A percentile compares a stretch with the other conserved stretches of the same genome.
Evolutionary conservation across 2,888 invertebrate species (phyloP).

Genomic region (Achlya flavicornis): DNA sequence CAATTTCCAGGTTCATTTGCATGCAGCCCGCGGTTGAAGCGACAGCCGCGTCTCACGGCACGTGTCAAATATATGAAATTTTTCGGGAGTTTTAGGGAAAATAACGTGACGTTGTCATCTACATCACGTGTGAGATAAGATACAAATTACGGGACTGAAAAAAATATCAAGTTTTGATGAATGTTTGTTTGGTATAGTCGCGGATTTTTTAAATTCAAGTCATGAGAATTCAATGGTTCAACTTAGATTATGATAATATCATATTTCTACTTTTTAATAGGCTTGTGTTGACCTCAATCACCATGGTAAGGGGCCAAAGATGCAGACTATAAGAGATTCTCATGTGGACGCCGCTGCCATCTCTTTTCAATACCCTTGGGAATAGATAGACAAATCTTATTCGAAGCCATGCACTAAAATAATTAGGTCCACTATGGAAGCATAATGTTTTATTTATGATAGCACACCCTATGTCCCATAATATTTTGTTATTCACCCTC

Average conservation of each 20-base stretch:
- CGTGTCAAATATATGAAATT: slow-evolving; percentile 56
- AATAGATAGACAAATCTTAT: background rate
- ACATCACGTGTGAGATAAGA: slow-evolving; percentile 39
- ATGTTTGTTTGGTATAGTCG: too few relatives aligned
- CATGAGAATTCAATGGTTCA: too few relatives aligned
- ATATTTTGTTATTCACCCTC: slow-evolving; percentile 8
- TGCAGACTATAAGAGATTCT: too few relatives aligned
- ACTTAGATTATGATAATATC: too few relatives aligned
- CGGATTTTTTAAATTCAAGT: too few relatives aligned
- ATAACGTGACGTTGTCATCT: slow-evolving; percentile 44
- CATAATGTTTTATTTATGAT: slow-evolving; percentile 10
- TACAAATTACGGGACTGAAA: background rate
- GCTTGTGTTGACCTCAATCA: too few relatives aligned
- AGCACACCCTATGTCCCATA: background rate
- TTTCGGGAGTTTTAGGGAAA: slow-evolving; percentile 45
- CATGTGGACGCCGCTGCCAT: background rate
- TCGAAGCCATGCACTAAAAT: background rate
- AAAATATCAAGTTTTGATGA: background rate
- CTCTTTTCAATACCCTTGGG: background rate
- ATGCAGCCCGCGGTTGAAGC: slow-evolving; percentile 37
- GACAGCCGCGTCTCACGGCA: slow-evolving; percentile 37
- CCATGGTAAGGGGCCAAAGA: too few relatives aligned
- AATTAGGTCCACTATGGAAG: background rate
- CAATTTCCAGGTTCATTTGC: slow-evolving; percentile 38
- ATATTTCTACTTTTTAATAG: too few relatives aligned